Conservation (phyloP, 2,797 vertebrate genomes). For the Hypotaenidia okinawae region DNA sequence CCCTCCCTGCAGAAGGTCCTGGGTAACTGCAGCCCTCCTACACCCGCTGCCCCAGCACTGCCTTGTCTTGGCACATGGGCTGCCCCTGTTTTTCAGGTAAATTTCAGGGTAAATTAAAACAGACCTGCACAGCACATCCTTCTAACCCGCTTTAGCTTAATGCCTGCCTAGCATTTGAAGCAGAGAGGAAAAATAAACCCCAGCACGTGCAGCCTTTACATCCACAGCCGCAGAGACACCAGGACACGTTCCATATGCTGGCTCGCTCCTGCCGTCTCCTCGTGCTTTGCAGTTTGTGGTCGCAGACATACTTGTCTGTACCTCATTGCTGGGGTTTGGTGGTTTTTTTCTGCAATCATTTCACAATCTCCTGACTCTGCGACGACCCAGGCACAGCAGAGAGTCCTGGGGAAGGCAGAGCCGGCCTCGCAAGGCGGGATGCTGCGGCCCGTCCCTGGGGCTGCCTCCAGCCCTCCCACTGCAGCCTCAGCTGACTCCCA, state of each 20-base stretch:
- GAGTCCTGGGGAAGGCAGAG: neutral
- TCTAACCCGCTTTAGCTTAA: neutral
- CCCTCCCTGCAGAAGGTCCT: neutral
- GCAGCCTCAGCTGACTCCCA: neutral
- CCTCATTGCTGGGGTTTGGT: neutral
- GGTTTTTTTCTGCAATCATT: neutral
- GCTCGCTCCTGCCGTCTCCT: neutral
- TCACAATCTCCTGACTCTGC: neutral
- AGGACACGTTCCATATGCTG: neutral
- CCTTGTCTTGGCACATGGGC: accelerated
- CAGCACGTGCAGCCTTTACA: accelerated
- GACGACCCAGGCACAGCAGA: neutral
- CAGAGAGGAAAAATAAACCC: neutral
- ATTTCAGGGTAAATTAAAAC: neutral
- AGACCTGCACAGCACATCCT: accelerated
- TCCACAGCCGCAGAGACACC: neutral
- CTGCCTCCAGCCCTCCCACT: neutral
- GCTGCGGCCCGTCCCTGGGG: accelerated
- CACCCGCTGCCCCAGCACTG: too few relatives aligned
- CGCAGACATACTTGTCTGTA: accelerated
- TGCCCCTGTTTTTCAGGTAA: neutral
- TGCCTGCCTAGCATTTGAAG: neutral
- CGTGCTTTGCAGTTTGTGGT: neutral
- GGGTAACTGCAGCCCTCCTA: neutral
- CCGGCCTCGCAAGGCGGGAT: neutral